A percentile compares a stretch with the other conserved stretches of the same genome.
Evolutionary conservation across 2,797 vertebrate species (phyloP).

Genomic region (Dendrocincla tyrannina): DNA sequence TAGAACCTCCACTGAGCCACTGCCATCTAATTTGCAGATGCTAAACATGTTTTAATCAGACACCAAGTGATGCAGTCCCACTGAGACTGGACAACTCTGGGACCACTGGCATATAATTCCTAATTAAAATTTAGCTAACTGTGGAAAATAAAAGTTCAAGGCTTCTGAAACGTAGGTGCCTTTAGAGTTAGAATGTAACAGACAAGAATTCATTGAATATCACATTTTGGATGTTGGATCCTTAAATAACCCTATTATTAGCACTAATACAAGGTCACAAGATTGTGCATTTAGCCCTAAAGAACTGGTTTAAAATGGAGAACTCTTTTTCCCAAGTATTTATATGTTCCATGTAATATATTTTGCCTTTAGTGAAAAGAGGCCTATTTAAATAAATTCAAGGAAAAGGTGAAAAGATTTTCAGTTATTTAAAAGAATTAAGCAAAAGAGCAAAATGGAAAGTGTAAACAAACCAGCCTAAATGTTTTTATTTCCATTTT

Average conservation of each 20-base stretch:
- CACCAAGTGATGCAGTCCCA: neutral
- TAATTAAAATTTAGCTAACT: neutral
- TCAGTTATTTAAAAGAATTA: neutral
- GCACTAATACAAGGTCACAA: neutral
- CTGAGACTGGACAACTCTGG: neutral
- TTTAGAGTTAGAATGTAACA: neutral
- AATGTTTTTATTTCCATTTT: neutral
- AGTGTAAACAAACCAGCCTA: neutral
- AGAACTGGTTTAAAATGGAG: neutral
- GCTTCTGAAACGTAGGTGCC: neutral
- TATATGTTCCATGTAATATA: neutral
- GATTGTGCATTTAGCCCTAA: neutral
- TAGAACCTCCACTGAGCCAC: neutral
- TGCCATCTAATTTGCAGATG: neutral
- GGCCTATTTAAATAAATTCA: neutral
- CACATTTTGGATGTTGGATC: neutral
- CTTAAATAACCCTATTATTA: neutral
- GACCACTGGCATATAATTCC: neutral
- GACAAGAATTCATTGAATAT: neutral
- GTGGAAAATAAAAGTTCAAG: neutral
- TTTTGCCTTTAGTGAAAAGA: neutral
- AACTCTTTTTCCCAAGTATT: neutral
- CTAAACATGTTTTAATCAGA: neutral
- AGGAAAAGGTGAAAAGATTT: neutral
- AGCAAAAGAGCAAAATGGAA: neutral